phyloP scores from a whole-genome alignment of 2,888 invertebrate genomes.

The Eristalis pertinax region DNA sequence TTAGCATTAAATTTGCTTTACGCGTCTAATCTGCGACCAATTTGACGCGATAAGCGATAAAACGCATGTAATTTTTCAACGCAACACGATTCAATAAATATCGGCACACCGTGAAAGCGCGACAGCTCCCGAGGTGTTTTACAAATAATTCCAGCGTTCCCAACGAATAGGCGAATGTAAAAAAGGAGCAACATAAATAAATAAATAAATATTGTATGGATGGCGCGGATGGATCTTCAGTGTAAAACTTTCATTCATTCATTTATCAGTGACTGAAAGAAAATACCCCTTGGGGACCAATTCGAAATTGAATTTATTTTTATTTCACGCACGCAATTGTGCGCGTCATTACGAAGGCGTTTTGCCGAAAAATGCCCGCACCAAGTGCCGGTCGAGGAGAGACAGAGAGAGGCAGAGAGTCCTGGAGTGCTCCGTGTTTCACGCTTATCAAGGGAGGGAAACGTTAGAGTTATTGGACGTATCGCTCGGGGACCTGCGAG shows the following conservation, averaged over 20 bases:
- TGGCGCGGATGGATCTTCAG: constrained; percentile 39
- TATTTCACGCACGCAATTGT: constrained; percentile 70
- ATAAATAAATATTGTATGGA: constrained; percentile 15
- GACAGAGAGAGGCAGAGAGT: too few relatives aligned
- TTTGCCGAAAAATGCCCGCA: constrained; percentile 43
- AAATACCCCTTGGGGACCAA: constrained; percentile 69
- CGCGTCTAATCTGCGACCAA: constrained; percentile 66
- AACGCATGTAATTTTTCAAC: constrained; percentile 55
- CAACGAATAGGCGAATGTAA: neutral
- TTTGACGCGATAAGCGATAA: constrained; percentile 61
- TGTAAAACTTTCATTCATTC: constrained; percentile 44
- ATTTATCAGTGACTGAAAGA: constrained; percentile 66
- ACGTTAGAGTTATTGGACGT: constrained; percentile 47
- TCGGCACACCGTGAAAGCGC: constrained; percentile 35
- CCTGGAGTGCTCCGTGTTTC: too few relatives aligned
- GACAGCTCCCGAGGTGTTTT: neutral
- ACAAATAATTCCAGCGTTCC: neutral
- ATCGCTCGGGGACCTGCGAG: constrained; percentile 48
- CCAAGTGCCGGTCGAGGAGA: neutral
- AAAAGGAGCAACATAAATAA: neutral
- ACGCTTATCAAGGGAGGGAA: neutral
- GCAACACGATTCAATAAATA: constrained; percentile 59
- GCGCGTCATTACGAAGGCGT: constrained; percentile 63
- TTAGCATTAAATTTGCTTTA: constrained; percentile 58
- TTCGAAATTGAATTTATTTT: constrained; percentile 68